phyloP scores from a whole-genome alignment of 2,888 invertebrate species.

The Protodeltote pygarga region DNA sequence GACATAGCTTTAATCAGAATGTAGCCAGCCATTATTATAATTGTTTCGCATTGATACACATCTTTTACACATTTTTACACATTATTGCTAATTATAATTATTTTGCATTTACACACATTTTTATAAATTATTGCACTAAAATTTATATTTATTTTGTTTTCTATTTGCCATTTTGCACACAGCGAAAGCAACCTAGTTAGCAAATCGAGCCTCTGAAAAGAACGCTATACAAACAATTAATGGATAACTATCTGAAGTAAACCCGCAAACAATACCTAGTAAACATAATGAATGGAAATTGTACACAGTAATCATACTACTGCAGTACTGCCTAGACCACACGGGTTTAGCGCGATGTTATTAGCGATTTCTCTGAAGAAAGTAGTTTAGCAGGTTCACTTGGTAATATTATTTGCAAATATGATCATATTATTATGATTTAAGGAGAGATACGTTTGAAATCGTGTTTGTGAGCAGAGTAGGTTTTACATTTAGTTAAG shows the following conservation, averaged over 20 bases:
- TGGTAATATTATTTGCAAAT: slow-evolving; percentile 16
- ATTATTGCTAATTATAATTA: too few relatives aligned
- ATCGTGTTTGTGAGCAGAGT: slow-evolving; percentile 2
- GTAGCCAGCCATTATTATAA: too few relatives aligned
- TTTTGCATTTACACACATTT: too few relatives aligned
- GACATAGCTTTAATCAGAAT: too few relatives aligned
- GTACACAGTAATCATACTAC: slow-evolving; percentile 7
- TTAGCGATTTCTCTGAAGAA: slow-evolving; percentile 42
- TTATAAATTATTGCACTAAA: too few relatives aligned
- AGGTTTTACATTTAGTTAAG: too few relatives aligned
- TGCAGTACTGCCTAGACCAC: neutral
- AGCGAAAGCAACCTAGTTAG: too few relatives aligned
- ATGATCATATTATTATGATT: slow-evolving; percentile 15
- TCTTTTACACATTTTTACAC: too few relatives aligned
- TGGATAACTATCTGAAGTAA: neutral
- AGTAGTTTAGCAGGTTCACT: slow-evolving; percentile 20
- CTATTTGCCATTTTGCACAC: too few relatives aligned
- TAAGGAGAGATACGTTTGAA: neutral
- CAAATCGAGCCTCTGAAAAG: too few relatives aligned
- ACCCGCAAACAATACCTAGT: slow-evolving; percentile 3
- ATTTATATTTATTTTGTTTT: too few relatives aligned
- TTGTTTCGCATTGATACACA: too few relatives aligned
- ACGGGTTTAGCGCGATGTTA: slow-evolving; percentile 22
- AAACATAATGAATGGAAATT: slow-evolving; percentile 18
- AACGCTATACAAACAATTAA: neutral